Evolutionary conservation across 2,797 vertebrate genomes (phyloP).

Genomic region (Trachurus trachurus): DNA sequence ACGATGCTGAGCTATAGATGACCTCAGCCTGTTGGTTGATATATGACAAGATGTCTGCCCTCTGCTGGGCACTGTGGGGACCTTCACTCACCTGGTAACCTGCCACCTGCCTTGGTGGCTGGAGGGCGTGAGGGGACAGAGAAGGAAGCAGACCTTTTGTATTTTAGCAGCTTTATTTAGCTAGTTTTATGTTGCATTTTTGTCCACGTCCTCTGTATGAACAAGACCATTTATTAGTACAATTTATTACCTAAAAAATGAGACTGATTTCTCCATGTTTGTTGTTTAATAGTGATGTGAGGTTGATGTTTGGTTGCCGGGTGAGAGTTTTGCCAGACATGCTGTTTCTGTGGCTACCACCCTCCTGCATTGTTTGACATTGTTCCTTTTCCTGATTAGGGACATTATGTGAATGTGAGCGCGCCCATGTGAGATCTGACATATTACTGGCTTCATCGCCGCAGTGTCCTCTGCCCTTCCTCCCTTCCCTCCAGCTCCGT

Average conservation of each 20-base stretch:
- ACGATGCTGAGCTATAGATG: constrained; percentile 39
- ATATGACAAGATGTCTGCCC: constrained; percentile 75
- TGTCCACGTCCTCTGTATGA: neutral
- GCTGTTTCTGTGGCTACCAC: constrained; percentile 1
- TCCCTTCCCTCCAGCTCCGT: constrained; percentile 26
- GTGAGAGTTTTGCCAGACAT: constrained; percentile 3
- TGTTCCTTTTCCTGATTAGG: constrained; percentile 41
- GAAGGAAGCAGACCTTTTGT: neutral
- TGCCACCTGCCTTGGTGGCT: constrained; percentile 53
- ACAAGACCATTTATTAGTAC: neutral
- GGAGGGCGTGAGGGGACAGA: neutral
- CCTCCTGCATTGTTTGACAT: constrained; percentile 44
- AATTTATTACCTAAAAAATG: neutral
- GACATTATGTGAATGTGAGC: constrained; percentile 44
- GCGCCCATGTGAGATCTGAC: constrained; percentile 70
- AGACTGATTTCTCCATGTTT: neutral
- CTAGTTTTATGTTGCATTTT: neutral
- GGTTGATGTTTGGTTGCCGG: constrained; percentile 19
- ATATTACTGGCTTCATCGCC: constrained; percentile 71
- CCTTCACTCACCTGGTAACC: constrained; percentile 68
- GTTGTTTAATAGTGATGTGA: neutral
- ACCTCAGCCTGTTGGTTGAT: constrained; percentile 47
- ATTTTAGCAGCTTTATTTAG: neutral
- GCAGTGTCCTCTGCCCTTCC: constrained; percentile 78
- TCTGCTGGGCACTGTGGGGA: constrained; percentile 73